Base-by-base conservation (phyloP, 2,113 vertebrate species). In the Toxotes chatareus region DNA sequence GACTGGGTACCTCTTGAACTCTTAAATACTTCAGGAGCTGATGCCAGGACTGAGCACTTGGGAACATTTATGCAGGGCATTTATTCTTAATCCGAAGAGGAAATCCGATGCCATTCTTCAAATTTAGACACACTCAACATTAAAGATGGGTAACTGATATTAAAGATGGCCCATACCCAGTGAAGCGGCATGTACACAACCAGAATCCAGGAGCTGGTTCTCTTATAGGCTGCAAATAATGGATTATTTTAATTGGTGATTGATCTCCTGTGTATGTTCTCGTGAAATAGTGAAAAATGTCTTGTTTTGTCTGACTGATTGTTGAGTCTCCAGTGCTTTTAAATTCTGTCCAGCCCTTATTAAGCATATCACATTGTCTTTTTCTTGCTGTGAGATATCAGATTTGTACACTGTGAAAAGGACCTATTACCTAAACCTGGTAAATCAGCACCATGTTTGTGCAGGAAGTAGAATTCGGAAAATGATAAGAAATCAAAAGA, bases 51-150 rank as follows among this genome's bases (percentile, higher is more conserved):
- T 59, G 71, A 80, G 74, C 64, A 73, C 78, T 76, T 76, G 47
- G 67, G 49, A 47, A 74, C 46, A 51, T 68, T 68, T 78, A 69
- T 78, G 78, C 14, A 71, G n/a, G 46, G 34, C 60, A 75, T 72
- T 64, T 81, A 70, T 69, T 82, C 66, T 63, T 73, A 85, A 85
- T 85, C 67, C 66, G 34, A 59, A 14, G 16, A n/a, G 49, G 53
- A 85, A 56, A 51, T 38, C 47, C 5, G 1, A 14, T 4, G 34
- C 42, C 31, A 2, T 36, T 73, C 47, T 62, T 31, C 11, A n/a
- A 51, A 17, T 55, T 60, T 73, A 55, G 42, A 36, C 10, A 1
- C 21, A 17, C 17, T 56, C 27, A 27, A 27, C 40, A 42, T 42
- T 42, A 42, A 9, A 8, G 40, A 42, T 10, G 2, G 40, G 9